These are phyloP conservation scores for Orius laevigatus DNA, from an alignment of 1,140 invertebrate genomes.

Conservation along the genomic window DNA sequence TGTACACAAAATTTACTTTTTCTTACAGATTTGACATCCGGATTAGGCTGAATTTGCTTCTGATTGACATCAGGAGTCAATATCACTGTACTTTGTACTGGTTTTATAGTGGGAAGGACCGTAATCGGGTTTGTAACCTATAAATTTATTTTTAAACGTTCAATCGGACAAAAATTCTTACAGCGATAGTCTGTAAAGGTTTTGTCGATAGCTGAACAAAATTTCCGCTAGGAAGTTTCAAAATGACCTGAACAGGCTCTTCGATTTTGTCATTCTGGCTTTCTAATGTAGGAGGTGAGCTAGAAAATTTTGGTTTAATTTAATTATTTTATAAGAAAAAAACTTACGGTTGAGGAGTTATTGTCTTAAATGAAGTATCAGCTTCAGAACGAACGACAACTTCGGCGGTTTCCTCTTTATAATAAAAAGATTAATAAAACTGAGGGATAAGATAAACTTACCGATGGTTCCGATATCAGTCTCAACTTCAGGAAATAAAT, in stretches of 20 bases:
- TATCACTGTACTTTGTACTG: too few species aligned
- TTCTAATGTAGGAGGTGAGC: constrained; percentile 9
- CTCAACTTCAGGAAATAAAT: constrained; percentile 1
- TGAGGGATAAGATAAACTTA: not conserved
- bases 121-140: too few species aligned
- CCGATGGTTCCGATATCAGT: constrained; percentile 13
- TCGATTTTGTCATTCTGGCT: constrained; percentile 22
- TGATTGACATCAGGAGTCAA: too few species aligned
- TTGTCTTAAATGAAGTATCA: constrained; percentile 15
- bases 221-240: constrained; percentile 33
- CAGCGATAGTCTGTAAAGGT: constrained; percentile 19
- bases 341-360: not conserved
- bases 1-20: not conserved
- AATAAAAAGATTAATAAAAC: not conserved
- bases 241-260: constrained; percentile 29
- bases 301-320: too few species aligned
- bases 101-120: too few species aligned
- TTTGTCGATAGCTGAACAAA: constrained; percentile 31
- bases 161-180: too few species aligned
- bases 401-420: constrained; percentile 12
- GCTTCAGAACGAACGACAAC: constrained; percentile 23
- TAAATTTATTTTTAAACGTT: too few species aligned
- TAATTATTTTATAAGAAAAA: too few species aligned
- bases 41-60: too few species aligned
- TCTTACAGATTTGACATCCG: too few species aligned